Conservation (phyloP, 2,113 vertebrate species). For the Etia nguti region DNA sequence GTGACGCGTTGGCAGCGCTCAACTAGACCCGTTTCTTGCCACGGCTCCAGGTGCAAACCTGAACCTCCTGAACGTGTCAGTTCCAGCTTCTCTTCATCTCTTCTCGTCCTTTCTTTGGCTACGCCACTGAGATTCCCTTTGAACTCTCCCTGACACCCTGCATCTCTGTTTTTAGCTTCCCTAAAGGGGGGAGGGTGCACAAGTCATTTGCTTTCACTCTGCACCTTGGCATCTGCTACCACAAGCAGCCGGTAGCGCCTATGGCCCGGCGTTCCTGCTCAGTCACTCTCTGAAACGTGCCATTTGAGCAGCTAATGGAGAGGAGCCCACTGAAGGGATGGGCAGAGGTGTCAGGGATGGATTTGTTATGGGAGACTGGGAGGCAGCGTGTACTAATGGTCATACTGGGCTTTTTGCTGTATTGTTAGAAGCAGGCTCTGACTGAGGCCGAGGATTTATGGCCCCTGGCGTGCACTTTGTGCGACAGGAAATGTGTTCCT, state of each 20-base stretch:
- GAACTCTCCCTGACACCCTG: conserved; percentile 21
- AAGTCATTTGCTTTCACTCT: conserved; percentile 47
- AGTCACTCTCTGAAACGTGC: conserved; percentile 21
- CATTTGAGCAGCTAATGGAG: conserved; percentile 49
- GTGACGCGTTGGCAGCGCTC: neutral
- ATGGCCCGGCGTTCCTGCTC: neutral
- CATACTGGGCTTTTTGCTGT: neutral
- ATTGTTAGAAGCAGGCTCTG: conserved; percentile 34
- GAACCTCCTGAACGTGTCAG: neutral
- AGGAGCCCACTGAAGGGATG: conserved; percentile 4
- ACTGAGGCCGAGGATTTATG: conserved; percentile 37
- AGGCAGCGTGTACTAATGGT: conserved; percentile 24
- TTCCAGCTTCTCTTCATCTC: neutral
- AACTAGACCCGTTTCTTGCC: neutral
- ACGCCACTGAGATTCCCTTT: conserved; percentile 21
- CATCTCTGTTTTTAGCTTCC: conserved; percentile 44
- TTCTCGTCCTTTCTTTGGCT: neutral
- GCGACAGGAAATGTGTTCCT: conserved; percentile 17
- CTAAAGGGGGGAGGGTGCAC: neutral
- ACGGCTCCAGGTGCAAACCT: neutral
- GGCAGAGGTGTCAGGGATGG: conserved; percentile 32
- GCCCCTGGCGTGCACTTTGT: conserved; percentile 8
- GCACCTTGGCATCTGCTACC: conserved; percentile 33
- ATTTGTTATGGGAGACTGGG: conserved; percentile 22
- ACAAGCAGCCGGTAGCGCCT: conserved; percentile 7